phyloP scores from a whole-genome alignment of 2,888 invertebrate genomes.

The Fragum whitleyi region DNA sequence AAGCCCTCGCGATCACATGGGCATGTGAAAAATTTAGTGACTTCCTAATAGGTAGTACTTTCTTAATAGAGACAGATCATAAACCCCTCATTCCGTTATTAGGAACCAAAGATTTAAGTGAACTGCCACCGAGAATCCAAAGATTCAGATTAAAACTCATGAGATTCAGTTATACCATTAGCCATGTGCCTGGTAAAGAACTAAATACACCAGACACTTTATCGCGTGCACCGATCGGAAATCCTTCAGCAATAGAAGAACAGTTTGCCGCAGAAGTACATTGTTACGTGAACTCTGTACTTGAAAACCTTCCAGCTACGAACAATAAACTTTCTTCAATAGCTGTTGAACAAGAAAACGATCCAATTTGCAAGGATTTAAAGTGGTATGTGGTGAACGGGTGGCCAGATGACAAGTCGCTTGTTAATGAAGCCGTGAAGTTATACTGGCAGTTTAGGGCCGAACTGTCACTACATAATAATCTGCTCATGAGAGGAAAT shows the following conservation, averaged over 20 bases:
- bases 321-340: neutral
- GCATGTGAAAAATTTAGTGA: constrained; percentile 34
- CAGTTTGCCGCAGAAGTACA: constrained; percentile 34
- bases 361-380: neutral
- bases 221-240: constrained; percentile 41
- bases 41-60: constrained; percentile 19
- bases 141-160: constrained; percentile 39
- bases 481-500: constrained; percentile 41
- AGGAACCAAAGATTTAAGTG: constrained; percentile 20
- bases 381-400: neutral
- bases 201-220: constrained; percentile 48
- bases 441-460: constrained; percentile 51
- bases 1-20: constrained; percentile 30
- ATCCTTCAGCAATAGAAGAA: constrained; percentile 21
- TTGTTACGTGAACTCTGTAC: constrained; percentile 42
- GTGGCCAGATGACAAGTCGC: neutral
- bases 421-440: neutral
- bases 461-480: constrained; percentile 40
- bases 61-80: constrained; percentile 26
- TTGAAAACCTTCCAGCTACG: constrained; percentile 36
- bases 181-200: constrained; percentile 15
- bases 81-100: constrained; percentile 28
- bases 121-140: constrained; percentile 38
- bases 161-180: constrained; percentile 39
- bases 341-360: neutral